These are phyloP conservation scores for Diplodus sargus DNA, from an alignment of 2,797 vertebrate genomes.

Conservation along the genomic window DNA sequence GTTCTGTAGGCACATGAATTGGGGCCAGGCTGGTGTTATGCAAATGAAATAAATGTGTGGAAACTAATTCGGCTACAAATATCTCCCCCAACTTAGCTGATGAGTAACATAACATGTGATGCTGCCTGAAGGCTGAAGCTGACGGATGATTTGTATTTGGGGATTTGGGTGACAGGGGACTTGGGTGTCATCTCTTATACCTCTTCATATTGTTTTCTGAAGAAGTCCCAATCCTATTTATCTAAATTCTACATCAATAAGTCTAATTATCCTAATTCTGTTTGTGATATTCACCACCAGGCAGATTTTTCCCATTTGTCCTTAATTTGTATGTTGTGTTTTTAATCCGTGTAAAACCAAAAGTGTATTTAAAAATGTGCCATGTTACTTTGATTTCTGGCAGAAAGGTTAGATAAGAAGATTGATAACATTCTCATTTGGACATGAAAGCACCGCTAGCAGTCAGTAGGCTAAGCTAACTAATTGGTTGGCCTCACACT, in stretches of 20 bases:
- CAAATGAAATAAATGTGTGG: constrained; percentile 43
- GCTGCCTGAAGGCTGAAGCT: constrained; percentile 2
- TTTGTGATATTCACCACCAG: neutral
- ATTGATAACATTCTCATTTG: too few species aligned
- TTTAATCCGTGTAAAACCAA: too few species aligned
- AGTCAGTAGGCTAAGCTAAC: too few species aligned
- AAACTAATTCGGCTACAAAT: constrained; percentile 44
- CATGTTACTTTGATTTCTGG: too few species aligned
- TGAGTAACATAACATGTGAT: constrained; percentile 61
- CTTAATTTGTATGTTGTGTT: too few species aligned
- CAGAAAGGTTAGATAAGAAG: too few species aligned
- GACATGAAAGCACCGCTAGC: too few species aligned
- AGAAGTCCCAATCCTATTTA: neutral
- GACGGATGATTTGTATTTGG: constrained; percentile 48
- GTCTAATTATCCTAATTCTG: neutral
- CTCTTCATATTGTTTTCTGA: constrained; percentile 25
- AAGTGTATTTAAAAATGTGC: too few species aligned
- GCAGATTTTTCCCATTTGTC: neutral
- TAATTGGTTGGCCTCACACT: too few species aligned
- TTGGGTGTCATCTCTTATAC: constrained; percentile 31
- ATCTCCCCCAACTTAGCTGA: constrained; percentile 42
- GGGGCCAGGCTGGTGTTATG: constrained; percentile 30
- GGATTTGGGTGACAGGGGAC: constrained; percentile 24
- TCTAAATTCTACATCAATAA: neutral
- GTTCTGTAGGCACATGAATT: constrained; percentile 17